phyloP scores from a whole-genome alignment of 2,113 vertebrate genomes.

The Geococcyx californianus region DNA sequence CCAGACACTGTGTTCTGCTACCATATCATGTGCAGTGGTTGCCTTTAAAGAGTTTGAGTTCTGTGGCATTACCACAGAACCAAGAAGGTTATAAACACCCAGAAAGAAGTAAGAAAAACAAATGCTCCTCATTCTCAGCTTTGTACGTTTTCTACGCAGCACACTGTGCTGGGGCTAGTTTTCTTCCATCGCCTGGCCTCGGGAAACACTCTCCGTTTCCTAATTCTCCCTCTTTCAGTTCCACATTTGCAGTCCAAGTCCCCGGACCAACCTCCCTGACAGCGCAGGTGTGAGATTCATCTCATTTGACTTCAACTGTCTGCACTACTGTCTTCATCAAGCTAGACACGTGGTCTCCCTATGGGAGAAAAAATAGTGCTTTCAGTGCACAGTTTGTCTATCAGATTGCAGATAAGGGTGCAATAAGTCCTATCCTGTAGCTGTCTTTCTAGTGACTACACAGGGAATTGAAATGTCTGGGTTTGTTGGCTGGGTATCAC shows the following conservation, averaged over 20 bases:
- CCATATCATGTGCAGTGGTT: neutral
- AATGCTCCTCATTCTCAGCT: neutral
- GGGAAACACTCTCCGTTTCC: neutral
- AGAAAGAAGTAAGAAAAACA: neutral
- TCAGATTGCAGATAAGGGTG: neutral
- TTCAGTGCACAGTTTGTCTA: neutral
- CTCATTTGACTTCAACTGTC: neutral
- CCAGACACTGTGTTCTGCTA: neutral
- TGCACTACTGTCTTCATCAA: neutral
- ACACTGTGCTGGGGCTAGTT: neutral
- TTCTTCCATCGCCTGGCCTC: neutral
- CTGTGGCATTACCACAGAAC: neutral
- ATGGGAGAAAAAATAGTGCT: neutral
- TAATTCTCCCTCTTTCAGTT: neutral
- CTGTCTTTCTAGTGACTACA: neutral
- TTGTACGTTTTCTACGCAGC: rapidly evolving
- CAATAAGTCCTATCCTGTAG: neutral
- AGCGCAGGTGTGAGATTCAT: neutral
- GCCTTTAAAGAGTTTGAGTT: neutral
- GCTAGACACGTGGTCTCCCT: neutral
- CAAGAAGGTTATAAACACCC: neutral
- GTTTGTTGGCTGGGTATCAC: neutral
- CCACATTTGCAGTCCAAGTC: neutral
- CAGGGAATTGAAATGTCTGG: neutral
- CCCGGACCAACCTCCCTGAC: neutral